Base-by-base conservation (phyloP, 2,888 invertebrate genomes). In the Eilema griseolum region DNA sequence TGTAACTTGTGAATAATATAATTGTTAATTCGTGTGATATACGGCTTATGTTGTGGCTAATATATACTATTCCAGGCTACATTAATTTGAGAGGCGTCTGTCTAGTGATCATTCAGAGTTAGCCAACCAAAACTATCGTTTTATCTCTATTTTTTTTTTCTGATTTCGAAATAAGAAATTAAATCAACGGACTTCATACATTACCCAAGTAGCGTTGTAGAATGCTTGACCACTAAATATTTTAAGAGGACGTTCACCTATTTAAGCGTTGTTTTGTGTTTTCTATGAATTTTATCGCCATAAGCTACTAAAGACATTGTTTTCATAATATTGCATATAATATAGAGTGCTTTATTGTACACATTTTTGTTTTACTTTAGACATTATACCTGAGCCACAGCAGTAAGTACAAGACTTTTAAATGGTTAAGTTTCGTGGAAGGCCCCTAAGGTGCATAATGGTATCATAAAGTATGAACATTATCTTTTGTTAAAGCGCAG, bases 361-460 rank as follows among this genome's bases (percentile, higher is more conserved):
- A 46, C 5, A 7, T 46, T 46, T 41, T 46, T 41, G 16, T 41
- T 41, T 46, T 46, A 20, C 5, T 46, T 46, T 20, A 20, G 46
- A 46, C 46, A 46, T 46, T 20, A 16, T 41, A 20, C 16, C 41
- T 41, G 41, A 16, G 16, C 41, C 4, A 46, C 46, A 20, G 7
- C 37, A 37, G 37, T 16, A 41, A 41, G 4, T 41, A 14, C 2
- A 41, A 1, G 16, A 41, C 20, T 1, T 46, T 46, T 20, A 20
- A 37, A 52, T n/a, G 52, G 52, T n/a, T n/a, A n/a, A 52, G n/a
- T n/a, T 52, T 52, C 52, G 52, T 52, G n/a, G n/a, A 52, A 52
- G 52, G 52, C 52, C n/a, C 8, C n/a, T 52, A n/a, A 8, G 52
- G 20, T n/a, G 2, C 20, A 20, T n/a, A n/a, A 8, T n/a, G n/a